These are phyloP conservation scores for Melitaea cinxia DNA, from an alignment of 1,140 invertebrate species.

Conservation along the genomic window DNA sequence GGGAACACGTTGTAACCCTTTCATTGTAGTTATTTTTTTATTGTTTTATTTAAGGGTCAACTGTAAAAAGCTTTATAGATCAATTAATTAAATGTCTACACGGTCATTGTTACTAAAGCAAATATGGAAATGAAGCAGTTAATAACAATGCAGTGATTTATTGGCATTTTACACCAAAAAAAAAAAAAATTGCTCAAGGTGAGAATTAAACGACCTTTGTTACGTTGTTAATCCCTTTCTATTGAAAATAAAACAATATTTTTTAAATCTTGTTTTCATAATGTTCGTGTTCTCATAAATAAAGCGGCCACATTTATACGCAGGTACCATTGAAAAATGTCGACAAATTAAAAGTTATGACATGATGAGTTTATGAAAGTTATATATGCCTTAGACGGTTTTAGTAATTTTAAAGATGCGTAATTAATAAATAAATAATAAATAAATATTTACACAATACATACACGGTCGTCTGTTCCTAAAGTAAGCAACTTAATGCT, in stretches of 20 bases:
- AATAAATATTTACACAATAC: too few relatives aligned
- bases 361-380: too few relatives aligned
- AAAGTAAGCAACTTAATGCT: too few relatives aligned
- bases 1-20: slow-evolving; percentile 78
- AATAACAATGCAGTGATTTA: slow-evolving; percentile 77
- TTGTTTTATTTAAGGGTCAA: slow-evolving; percentile 79
- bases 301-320: too few relatives aligned
- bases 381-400: too few relatives aligned
- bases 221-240: slow-evolving; percentile 16
- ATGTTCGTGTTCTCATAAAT: not conserved
- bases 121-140: slow-evolving; percentile 76
- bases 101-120: slow-evolving; percentile 76
- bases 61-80: slow-evolving; percentile 78
- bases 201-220: slow-evolving; percentile 62
- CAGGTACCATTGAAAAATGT: too few relatives aligned
- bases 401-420: too few relatives aligned
- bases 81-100: slow-evolving; percentile 80
- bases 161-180: slow-evolving; percentile 52
- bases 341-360: too few relatives aligned
- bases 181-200: slow-evolving; percentile 66
- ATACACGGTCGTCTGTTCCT: too few relatives aligned
- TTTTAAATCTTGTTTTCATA: not conserved
- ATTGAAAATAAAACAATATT: not conserved
- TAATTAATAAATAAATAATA: too few relatives aligned
- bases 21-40: slow-evolving; percentile 68